Evolutionary conservation across 2,888 invertebrate species (phyloP).

Genomic region (Lasioglossum leucozonium): DNA sequence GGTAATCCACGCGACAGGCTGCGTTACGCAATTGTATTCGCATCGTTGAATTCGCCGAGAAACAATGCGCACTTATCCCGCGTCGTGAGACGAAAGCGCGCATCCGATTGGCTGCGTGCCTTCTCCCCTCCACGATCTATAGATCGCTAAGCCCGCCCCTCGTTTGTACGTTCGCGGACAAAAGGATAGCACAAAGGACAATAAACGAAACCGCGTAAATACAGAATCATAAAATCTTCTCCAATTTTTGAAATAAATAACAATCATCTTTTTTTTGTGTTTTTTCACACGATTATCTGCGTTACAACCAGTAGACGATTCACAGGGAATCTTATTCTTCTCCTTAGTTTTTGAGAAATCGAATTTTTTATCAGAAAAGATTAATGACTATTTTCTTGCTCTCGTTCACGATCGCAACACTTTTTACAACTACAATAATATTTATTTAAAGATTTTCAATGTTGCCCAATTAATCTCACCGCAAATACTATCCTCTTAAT

Average conservation of each 20-base stretch:
- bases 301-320: background rate
- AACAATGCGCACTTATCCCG: background rate
- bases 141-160: background rate
- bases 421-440: background rate
- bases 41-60: slow-evolving; percentile 7
- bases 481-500: background rate
- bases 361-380: background rate
- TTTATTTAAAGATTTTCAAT: background rate
- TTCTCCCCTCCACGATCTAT: background rate
- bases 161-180: background rate
- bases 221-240: background rate
- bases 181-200: background rate
- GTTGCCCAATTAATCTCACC: background rate
- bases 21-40: slow-evolving; percentile 12
- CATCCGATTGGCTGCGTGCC: background rate
- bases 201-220: background rate
- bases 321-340: background rate
- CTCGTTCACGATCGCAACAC: no score
- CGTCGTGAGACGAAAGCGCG: background rate
- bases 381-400: no score
- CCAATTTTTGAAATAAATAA: background rate
- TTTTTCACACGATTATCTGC: background rate
- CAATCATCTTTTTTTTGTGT: background rate
- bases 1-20: slow-evolving; percentile 4
- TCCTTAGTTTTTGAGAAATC: background rate